Evolutionary conservation across 1,140 invertebrate species (phyloP), one percentile per base, ranked within the genome.

Genomic region (Pseudomyrmex gracilis): DNA sequence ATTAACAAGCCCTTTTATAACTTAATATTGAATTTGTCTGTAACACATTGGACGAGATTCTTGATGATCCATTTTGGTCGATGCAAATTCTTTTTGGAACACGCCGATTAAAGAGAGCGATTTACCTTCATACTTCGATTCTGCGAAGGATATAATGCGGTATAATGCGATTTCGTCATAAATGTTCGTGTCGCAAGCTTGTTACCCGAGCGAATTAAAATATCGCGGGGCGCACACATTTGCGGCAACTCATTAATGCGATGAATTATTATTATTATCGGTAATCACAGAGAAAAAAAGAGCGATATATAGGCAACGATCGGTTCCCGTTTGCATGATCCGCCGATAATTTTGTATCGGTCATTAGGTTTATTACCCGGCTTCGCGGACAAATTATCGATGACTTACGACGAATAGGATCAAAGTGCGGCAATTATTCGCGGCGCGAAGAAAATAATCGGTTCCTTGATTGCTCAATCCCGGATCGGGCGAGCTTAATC

Each of bases 381-480:
- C 45, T 58, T 1, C 20, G 73, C 73, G 15, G n/a, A 13, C 73
- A 66, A 83, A 83, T 89, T 89, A 87, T 89, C 88, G 88, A 89
- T 85, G 85, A 83, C 83, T 89, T 83, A 87, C 85, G 68, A 34
- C 49, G 73, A 57, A 85, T 82, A 78, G 73, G 88, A 87, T 87
- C 63, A 87, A 89, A 83, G 82, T 87, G 85, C 82, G 20, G 87
- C 85, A 89, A 89, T 89, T 89, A 89, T 89, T 89, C 61, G 87
- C 60, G 70, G 74, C 55, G 73, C 12, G 73, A 73, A 71, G 73
- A 63, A 78, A 85, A 87, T 85, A 89, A 85, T 88, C 88, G 78
- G 84, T 84, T 77, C 60, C 51, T 73, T 89, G 85, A 93, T 93
- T 92, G 90, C 90, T 92, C 92, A 91, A 91, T 93, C 89, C 76